These are phyloP conservation scores for Drosophila lacteicornis DNA, from an alignment of 1,140 invertebrate species.

Conservation along the genomic window DNA sequence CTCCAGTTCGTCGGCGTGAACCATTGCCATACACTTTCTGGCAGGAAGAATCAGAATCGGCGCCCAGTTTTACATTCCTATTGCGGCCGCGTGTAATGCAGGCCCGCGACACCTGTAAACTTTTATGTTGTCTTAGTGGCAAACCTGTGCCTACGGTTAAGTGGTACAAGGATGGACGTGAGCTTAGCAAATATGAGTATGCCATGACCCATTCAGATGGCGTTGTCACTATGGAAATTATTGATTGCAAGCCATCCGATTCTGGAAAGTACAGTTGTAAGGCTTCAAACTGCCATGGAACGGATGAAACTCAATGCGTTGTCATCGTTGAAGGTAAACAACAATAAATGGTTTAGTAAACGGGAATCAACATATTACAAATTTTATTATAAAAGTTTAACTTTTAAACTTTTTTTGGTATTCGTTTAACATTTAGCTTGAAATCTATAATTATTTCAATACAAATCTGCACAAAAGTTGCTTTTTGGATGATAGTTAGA, in stretches of 20 bases:
- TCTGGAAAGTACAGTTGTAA: slow-evolving; percentile 98
- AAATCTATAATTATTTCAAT: background rate
- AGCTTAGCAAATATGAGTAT: slow-evolving; percentile 96
- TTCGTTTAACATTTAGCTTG: background rate
- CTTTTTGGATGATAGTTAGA: no score
- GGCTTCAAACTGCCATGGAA: slow-evolving; percentile 96
- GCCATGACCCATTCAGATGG: slow-evolving; percentile 95
- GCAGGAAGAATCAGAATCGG: slow-evolving; percentile 95
- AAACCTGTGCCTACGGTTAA: slow-evolving; percentile 96
- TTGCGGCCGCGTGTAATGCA: slow-evolving; percentile 99
- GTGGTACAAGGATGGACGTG: slow-evolving; percentile 97
- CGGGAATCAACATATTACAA: no score
- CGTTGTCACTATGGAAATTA: slow-evolving; percentile 98
- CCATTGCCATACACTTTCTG: slow-evolving; percentile 91
- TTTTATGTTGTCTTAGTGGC: slow-evolving; percentile 98
- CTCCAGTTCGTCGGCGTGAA: slow-evolving; percentile 90
- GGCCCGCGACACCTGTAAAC: slow-evolving; percentile 96
- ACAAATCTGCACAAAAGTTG: background rate
- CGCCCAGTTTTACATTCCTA: slow-evolving; percentile 98
- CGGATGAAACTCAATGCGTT: slow-evolving; percentile 97
- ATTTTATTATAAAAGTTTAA: background rate
- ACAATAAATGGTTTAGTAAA: background rate
- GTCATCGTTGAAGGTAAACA: slow-evolving; percentile 97
- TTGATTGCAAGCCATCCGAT: slow-evolving; percentile 96
- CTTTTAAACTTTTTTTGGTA: background rate